A percentile compares a stretch with the other conserved stretches of the same genome.
These are phyloP conservation scores for Trachops cirrhosus DNA, from an alignment of 2,797 vertebrate genomes.

Conservation along the genomic window DNA sequence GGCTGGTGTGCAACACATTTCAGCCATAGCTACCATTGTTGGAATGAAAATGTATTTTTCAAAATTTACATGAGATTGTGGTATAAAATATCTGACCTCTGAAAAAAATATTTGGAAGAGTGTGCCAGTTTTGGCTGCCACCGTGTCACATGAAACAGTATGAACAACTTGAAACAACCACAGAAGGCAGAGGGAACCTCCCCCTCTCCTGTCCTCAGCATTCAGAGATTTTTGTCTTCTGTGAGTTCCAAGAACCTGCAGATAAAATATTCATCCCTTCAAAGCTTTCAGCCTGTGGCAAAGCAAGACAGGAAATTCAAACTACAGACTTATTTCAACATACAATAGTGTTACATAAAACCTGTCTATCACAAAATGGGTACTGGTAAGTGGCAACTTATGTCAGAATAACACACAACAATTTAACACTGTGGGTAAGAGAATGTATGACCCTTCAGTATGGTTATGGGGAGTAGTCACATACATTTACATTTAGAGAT, in stretches of 20 bases:
- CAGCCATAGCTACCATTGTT: rapidly evolving
- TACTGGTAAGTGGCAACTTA: neutral
- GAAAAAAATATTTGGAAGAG: rapidly evolving
- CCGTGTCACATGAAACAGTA: neutral
- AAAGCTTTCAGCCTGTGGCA: neutral
- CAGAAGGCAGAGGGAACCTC: neutral
- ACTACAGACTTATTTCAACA: neutral
- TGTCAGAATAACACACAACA: neutral
- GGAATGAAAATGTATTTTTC: neutral
- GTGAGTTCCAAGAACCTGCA: neutral
- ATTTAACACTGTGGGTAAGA: neutral
- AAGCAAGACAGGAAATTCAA: neutral
- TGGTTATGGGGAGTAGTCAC: neutral
- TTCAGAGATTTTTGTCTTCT: neutral
- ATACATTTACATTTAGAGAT: too few relatives aligned
- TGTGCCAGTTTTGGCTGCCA: rapidly evolving
- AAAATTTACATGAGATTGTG: rapidly evolving
- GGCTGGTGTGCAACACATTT: rapidly evolving
- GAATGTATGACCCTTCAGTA: rapidly evolving
- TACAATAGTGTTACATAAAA: neutral
- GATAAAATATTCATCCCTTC: neutral
- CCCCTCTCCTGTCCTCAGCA: neutral
- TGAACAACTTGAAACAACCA: neutral
- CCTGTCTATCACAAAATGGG: too few relatives aligned
- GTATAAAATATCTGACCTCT: neutral